Evolutionary conservation across 2,113 vertebrate species (phyloP).

Genomic region (Eclectus roratus): DNA sequence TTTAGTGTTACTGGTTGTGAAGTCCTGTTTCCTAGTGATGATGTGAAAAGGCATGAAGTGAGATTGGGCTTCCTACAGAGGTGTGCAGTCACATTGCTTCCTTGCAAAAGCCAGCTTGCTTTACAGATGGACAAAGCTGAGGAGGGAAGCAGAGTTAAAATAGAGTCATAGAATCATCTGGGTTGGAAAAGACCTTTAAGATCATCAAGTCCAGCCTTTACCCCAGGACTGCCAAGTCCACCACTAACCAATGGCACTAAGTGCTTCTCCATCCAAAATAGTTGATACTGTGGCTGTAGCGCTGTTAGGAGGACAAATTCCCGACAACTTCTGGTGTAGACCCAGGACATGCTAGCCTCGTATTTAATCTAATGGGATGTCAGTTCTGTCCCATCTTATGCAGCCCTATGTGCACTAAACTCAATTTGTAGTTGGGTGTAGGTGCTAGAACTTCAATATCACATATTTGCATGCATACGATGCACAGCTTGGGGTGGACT

Average conservation of each 20-base stretch:
- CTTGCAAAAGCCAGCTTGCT: neutral
- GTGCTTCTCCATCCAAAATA: neutral
- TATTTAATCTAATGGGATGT: neutral
- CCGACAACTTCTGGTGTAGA: neutral
- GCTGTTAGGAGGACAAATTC: neutral
- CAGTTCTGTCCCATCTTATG: neutral
- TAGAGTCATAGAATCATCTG: neutral
- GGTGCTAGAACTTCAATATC: neutral
- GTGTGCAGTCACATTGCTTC: neutral
- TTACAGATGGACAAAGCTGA: neutral
- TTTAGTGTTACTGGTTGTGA: neutral
- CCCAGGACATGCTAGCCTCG: neutral
- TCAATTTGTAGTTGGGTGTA: accelerated
- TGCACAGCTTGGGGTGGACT: neutral
- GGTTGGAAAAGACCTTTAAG: neutral
- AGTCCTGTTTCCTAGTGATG: neutral
- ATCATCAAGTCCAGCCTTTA: neutral
- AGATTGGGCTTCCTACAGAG: neutral
- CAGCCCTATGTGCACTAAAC: neutral
- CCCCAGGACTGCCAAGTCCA: neutral
- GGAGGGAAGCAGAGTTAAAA: neutral
- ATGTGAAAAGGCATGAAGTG: neutral
- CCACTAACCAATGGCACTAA: neutral
- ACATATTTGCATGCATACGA: accelerated
- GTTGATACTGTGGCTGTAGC: neutral